A percentile compares a stretch with the other conserved stretches of the same genome.
phyloP scores from a whole-genome alignment of 2,113 vertebrate species.

The Phainopepla nitens region DNA sequence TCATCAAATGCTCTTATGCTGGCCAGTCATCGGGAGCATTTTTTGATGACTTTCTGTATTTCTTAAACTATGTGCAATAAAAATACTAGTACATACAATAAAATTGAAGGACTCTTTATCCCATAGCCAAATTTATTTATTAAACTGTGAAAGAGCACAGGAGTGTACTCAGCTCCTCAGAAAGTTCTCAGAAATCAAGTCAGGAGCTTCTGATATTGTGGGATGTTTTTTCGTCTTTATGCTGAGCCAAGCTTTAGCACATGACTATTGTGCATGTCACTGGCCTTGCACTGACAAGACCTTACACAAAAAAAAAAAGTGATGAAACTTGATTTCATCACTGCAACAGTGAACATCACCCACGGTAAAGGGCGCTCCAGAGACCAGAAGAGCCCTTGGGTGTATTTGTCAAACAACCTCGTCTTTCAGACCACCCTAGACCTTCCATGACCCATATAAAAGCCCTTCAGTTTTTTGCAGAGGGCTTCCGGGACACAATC shows the following conservation, averaged over 20 bases:
- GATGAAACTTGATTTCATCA: neutral
- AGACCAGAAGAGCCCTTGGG: neutral
- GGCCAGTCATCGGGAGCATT: neutral
- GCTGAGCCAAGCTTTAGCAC: neutral
- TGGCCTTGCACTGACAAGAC: neutral
- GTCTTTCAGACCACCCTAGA: neutral
- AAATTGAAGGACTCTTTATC: neutral
- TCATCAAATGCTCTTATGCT: neutral
- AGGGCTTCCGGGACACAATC: neutral
- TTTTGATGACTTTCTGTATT: neutral
- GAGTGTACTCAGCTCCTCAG: neutral
- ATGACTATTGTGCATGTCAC: neutral
- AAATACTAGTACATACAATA: neutral
- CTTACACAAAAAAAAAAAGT: neutral
- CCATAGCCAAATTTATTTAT: neutral
- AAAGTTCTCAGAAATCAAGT: neutral
- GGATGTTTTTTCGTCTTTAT: neutral
- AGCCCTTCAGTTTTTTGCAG: neutral
- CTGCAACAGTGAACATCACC: accelerated
- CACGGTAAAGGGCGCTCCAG: neutral
- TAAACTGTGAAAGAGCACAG: neutral
- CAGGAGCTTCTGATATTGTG: neutral
- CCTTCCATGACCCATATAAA: neutral
- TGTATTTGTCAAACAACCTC: neutral
- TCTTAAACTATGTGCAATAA: neutral